Evolutionary conservation across 2,888 invertebrate genomes (phyloP), one percentile per base, ranked within the genome.

Genomic region (Gnatocerus cornutus): DNA sequence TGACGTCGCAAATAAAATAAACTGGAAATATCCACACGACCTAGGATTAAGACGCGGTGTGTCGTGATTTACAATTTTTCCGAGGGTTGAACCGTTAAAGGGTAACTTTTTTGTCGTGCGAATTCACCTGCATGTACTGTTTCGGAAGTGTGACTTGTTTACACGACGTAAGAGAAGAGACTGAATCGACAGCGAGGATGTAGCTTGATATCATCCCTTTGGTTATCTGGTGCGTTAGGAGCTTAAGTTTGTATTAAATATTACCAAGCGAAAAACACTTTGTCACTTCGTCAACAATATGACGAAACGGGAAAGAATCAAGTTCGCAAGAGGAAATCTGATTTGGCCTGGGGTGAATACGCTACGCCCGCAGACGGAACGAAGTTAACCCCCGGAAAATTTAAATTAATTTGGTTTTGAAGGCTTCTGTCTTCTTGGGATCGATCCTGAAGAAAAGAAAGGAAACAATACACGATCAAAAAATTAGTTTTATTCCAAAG

Each of bases 1-100:
- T 70, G 73, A 71, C 64, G 70, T 71, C 63, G 70, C 69, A 71
- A 71, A 69, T 66, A 71, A 71, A 76, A 73, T 73, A 71, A 71
- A 71, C 62, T 66, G 64, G 69, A 71, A 74, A 76, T 61, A 66
- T 56, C 41, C 16, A 50, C 56, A 45, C 29, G 59, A 59, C 46
- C 45, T 62, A 43, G 71, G 67, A 74, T 71, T 73, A 72, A 74
- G 46, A 59, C 46, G 29, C 46, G 30, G 29, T 21, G 29, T 10
- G 30, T 52, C 33, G 45, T 45, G 59, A 59, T 59, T 59, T 59
- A 59, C 16, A 45, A 29, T 59, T 13, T 59, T 45, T 29, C 45
- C 16, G 12, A 6, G 14, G 14, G 30, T 41, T 41, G 10, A 41
- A 12, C 2, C 41, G 30, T 53, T 21, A 53, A 13, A 8, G n/a